These are phyloP conservation scores for Eptesicus fuscus DNA, from an alignment of 2,113 vertebrate genomes.

Conservation along the genomic window DNA sequence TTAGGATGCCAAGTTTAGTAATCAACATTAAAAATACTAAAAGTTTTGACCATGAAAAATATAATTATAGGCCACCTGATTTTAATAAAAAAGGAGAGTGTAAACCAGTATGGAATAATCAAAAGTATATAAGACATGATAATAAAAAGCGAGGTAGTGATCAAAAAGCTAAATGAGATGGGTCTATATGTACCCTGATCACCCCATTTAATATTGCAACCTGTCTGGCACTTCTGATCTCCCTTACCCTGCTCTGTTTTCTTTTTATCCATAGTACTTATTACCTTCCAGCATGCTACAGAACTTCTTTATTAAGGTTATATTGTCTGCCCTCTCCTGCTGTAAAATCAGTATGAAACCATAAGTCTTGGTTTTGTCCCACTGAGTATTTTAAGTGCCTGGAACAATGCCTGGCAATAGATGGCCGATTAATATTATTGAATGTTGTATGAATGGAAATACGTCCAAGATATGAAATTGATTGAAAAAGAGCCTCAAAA, in stretches of 20 bases:
- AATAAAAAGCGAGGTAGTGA: not conserved
- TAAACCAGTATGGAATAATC: not conserved
- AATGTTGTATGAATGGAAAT: not conserved
- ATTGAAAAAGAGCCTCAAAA: not conserved
- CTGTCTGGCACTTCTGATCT: not conserved
- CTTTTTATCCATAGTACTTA: not conserved
- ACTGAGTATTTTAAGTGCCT: not conserved
- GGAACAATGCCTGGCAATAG: not conserved
- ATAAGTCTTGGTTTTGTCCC: not conserved
- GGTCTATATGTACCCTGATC: not conserved
- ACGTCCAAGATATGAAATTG: not conserved
- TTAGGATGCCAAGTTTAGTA: not conserved
- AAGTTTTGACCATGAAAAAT: not conserved
- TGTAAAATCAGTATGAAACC: not conserved
- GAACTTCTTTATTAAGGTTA: not conserved
- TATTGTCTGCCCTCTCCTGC: not conserved
- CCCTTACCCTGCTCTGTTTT: not conserved
- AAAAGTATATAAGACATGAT: not conserved
- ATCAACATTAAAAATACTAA: not conserved
- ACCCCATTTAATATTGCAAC: not conserved
- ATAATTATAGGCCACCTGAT: not conserved
- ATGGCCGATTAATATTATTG: not conserved
- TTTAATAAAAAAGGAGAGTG: not conserved
- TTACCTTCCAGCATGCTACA: not conserved
- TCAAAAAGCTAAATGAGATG: not conserved